phyloP scores from a whole-genome alignment of 2,797 vertebrate genomes.

The Dryobates pubescens region DNA sequence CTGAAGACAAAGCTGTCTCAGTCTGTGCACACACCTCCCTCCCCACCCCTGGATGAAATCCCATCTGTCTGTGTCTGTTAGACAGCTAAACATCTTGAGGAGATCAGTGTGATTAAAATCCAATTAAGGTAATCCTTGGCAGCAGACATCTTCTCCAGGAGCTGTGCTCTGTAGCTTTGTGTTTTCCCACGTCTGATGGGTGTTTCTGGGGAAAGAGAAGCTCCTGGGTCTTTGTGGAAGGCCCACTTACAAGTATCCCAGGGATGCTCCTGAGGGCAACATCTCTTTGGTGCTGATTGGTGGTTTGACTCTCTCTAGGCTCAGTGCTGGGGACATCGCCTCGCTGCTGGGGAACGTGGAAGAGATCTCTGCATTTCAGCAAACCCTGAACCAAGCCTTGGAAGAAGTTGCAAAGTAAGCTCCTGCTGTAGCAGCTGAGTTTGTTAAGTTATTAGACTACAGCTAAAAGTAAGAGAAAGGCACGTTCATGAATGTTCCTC shows the following conservation, averaged over 20 bases:
- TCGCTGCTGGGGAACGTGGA: slow-evolving; percentile 93
- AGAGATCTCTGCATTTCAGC: slow-evolving; percentile 94
- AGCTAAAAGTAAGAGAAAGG: slow-evolving; percentile 33
- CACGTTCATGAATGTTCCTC: background rate
- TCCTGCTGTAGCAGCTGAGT: background rate
- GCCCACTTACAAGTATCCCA: background rate
- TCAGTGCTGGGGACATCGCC: slow-evolving; percentile 84
- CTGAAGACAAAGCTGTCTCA: background rate
- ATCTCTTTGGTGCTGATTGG: background rate
- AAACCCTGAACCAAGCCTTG: slow-evolving; percentile 88
- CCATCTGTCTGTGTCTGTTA: slow-evolving; percentile 28
- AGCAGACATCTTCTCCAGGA: slow-evolving; percentile 17
- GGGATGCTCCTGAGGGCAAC: background rate
- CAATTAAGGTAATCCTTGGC: slow-evolving; percentile 48
- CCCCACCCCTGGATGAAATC: slow-evolving; percentile 1
- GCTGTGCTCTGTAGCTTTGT: background rate
- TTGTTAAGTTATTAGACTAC: slow-evolving; percentile 1
- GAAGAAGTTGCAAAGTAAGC: slow-evolving; percentile 96
- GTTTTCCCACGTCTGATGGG: background rate
- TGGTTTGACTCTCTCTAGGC: slow-evolving; percentile 74
- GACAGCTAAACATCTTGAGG: slow-evolving; percentile 26
- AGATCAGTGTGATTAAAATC: slow-evolving; percentile 56
- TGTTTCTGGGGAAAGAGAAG: background rate
- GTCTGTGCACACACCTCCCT: background rate
- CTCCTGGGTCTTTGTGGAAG: background rate